phyloP scores from a whole-genome alignment of 2,888 invertebrate species.

The Tetrapedia diversipes region DNA sequence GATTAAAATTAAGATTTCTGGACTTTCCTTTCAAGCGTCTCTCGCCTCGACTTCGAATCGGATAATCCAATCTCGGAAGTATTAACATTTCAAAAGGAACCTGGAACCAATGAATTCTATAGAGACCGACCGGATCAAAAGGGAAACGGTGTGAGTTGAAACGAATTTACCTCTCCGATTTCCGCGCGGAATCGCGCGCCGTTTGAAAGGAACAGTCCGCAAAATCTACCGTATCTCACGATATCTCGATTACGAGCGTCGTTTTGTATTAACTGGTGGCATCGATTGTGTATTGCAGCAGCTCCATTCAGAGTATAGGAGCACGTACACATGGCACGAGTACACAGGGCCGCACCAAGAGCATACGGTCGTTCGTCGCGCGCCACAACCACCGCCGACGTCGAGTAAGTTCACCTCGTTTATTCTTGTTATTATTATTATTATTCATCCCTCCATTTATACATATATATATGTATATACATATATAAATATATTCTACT shows the following conservation, averaged over 20 bases:
- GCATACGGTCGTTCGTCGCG: slow-evolving; percentile 89
- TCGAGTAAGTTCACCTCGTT: slow-evolving; percentile 77
- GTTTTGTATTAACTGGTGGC: slow-evolving; percentile 14
- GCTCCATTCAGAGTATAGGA: slow-evolving; percentile 97
- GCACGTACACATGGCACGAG: slow-evolving; percentile 98
- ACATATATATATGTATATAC: background rate
- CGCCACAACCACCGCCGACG: slow-evolving; percentile 84
- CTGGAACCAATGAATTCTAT: background rate
- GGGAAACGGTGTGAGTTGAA: background rate
- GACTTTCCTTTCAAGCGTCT: background rate
- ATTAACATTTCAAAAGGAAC: background rate
- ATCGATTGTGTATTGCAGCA: slow-evolving; percentile 82
- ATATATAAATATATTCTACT: slow-evolving; percentile 25
- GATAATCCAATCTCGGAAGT: background rate
- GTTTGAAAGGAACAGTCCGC: background rate
- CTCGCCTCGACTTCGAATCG: background rate
- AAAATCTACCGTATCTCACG: background rate
- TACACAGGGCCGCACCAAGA: slow-evolving; percentile 87
- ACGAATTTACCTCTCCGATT: background rate
- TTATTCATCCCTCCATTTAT: slow-evolving; percentile 15
- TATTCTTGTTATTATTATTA: too few species aligned
- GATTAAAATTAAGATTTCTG: too few species aligned
- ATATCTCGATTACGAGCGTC: background rate
- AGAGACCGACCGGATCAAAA: background rate
- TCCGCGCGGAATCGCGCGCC: background rate